Conservation (phyloP, 92 coral and sea anemone species). For the Ricordea florida region DNA sequence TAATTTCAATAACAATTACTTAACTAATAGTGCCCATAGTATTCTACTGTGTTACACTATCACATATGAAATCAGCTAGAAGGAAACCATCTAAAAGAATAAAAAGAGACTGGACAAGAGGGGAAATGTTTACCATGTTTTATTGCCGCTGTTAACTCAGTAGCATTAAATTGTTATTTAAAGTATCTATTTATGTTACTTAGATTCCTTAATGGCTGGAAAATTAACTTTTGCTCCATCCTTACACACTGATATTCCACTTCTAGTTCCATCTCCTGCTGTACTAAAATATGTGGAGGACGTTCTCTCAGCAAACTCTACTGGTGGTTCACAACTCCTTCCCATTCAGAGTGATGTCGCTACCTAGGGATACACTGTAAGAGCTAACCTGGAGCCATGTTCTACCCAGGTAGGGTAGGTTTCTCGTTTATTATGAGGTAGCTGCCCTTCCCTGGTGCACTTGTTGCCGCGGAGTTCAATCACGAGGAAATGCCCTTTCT, state of each 20-base stretch:
- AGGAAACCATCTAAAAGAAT: not conserved
- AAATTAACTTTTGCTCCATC: not conserved
- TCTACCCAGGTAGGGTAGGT: constrained; percentile 2
- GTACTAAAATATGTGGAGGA: not conserved
- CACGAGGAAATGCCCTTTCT: not conserved
- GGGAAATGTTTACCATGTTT: not conserved
- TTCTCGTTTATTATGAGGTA: not conserved
- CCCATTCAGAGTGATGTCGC: not conserved
- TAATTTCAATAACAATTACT: too few species aligned
- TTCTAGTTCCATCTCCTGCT: constrained; percentile 5
- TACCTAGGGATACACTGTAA: not conserved
- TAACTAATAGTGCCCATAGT: too few species aligned
- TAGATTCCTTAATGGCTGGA: not conserved
- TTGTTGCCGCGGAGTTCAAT: not conserved
- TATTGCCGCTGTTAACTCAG: not conserved
- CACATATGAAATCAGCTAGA: not conserved
- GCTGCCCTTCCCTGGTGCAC: not conserved
- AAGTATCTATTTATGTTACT: not conserved
- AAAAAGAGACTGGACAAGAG: not conserved
- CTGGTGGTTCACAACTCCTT: not conserved
- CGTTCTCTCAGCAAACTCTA: not conserved
- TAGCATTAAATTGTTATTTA: not conserved
- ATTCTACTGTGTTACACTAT: too few species aligned
- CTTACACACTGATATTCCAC: not conserved
- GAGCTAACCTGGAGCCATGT: constrained; percentile 3